Conservation (phyloP, 2,113 vertebrate species). For the Vulpes lagopus region DNA sequence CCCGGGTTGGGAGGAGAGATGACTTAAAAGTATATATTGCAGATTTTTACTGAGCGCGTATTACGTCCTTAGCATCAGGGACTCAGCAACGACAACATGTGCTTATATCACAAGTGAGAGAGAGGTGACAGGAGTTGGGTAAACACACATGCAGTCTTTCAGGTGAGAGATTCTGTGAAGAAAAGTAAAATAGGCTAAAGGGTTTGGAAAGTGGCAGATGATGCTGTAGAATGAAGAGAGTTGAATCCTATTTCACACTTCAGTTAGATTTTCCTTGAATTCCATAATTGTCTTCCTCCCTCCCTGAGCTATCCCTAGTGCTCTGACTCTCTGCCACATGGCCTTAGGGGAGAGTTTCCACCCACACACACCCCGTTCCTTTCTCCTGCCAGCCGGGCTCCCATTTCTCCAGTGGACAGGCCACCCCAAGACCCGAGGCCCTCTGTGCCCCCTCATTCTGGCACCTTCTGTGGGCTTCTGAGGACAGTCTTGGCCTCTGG, state of each 20-base stretch:
- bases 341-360: neutral
- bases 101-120: neutral
- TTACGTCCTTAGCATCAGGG: neutral
- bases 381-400: neutral
- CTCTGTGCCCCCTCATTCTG: neutral
- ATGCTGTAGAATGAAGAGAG: neutral
- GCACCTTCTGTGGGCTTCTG: neutral
- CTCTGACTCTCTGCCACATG: neutral
- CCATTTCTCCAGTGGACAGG: neutral
- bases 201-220: neutral
- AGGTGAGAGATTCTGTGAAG: neutral
- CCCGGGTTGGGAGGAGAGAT: too few species aligned
- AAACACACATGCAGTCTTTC: neutral
- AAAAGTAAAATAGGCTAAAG: neutral
- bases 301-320: neutral
- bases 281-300: neutral
- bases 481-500: neutral
- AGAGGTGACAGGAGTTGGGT: neutral
- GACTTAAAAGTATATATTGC: too few species aligned
- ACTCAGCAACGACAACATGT: neutral
- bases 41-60: neutral
- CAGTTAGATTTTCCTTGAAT: neutral
- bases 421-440: neutral
- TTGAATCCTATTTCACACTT: neutral
- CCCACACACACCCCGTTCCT: neutral